Conservation (phyloP, 2,888 invertebrate genomes). For the Cephus rjabovi region DNA sequence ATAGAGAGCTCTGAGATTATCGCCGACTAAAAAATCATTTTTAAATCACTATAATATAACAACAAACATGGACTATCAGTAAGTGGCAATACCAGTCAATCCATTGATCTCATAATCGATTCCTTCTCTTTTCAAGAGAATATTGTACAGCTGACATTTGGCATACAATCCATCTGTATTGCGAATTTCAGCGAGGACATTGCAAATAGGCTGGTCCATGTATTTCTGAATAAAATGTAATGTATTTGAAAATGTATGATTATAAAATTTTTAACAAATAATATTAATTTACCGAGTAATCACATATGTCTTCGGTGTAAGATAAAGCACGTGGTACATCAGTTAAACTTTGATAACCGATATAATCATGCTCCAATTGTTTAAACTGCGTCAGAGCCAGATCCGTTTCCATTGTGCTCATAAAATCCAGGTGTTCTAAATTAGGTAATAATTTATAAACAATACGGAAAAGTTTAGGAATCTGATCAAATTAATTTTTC, state of each 20-base stretch:
- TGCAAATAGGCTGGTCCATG: constrained; percentile 75
- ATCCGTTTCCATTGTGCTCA: constrained; percentile 80
- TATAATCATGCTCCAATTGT: constrained; percentile 91
- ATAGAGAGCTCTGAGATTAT: constrained; percentile 79
- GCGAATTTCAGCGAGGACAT: constrained; percentile 80
- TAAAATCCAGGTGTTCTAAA: constrained; percentile 95
- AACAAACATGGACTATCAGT: not conserved
- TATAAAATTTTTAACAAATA: not conserved
- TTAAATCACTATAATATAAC: not conserved
- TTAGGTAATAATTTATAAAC: constrained; percentile 1
- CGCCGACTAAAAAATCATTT: constrained; percentile 69
- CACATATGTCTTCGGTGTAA: constrained; percentile 75
- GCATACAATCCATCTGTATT: constrained; percentile 80
- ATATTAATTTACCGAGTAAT: constrained; percentile 61
- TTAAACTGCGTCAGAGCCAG: constrained; percentile 84
- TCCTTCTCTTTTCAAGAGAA: constrained; percentile 85
- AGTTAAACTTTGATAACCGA: constrained; percentile 95
- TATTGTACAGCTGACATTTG: constrained; percentile 86
- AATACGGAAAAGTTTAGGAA: constrained; percentile 12
- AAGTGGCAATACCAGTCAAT: constrained; percentile 55
- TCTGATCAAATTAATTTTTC: constrained; percentile 30
- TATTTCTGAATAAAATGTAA: constrained; percentile 68
- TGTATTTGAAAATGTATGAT: constrained; percentile 4
- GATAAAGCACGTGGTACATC: constrained; percentile 89
- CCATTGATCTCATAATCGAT: constrained; percentile 79